Evolutionary conservation across 2,888 invertebrate genomes (phyloP).

Genomic region (Andricus quercusramuli): DNA sequence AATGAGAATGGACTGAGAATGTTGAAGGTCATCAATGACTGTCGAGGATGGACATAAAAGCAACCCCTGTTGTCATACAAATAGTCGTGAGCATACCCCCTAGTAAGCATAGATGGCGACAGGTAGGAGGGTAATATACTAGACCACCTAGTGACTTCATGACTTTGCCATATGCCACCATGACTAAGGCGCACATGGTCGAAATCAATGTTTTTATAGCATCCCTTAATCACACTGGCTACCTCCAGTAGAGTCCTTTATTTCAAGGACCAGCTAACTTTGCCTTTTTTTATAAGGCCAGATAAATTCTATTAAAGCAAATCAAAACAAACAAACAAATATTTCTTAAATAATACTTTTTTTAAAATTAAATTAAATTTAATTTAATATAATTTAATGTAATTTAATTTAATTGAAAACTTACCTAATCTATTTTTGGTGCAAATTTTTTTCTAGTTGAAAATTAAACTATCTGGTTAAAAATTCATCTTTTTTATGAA

Average conservation of each 20-base stretch:
- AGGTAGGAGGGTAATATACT: conserved; percentile 77
- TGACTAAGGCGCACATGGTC: conserved; percentile 77
- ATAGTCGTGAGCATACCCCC: conserved; percentile 66
- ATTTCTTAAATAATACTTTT: background rate
- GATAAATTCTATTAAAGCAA: background rate
- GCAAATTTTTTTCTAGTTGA: no score
- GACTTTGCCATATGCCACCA: conserved; percentile 77
- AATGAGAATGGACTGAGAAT: background rate
- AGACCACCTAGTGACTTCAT: conserved; percentile 78
- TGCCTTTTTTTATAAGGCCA: no score
- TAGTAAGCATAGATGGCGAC: conserved; percentile 70
- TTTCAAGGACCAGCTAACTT: conserved; percentile 26
- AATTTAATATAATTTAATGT: no score
- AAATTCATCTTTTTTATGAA: no score
- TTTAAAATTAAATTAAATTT: no score
- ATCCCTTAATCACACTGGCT: conserved; percentile 32
- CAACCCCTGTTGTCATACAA: conserved; percentile 70
- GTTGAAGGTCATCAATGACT: conserved; percentile 62
- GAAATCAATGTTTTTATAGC: conserved; percentile 59
- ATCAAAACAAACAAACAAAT: background rate
- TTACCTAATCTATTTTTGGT: no score
- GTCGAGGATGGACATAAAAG: conserved; percentile 57
- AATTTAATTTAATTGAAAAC: no score
- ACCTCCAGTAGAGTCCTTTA: conserved; percentile 13
- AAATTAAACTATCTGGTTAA: no score